These are phyloP conservation scores for Meganola albula DNA, from an alignment of 2,888 invertebrate species.

Conservation along the genomic window DNA sequence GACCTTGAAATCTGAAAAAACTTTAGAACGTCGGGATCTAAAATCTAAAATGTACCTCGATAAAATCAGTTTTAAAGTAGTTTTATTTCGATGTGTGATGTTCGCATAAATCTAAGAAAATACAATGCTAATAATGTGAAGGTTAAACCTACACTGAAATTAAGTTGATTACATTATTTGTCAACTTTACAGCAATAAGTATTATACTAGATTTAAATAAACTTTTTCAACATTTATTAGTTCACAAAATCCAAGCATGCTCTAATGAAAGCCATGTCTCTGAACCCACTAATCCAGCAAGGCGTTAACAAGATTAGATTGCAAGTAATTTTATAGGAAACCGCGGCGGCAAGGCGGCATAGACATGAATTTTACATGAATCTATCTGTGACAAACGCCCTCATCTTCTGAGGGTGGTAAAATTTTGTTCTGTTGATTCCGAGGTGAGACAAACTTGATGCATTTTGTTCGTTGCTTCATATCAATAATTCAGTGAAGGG, in stretches of 20 bases:
- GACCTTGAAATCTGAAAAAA: no score
- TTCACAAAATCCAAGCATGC: constrained; percentile 24
- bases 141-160: no score
- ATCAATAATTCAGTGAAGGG: no score
- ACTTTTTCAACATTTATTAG: constrained; percentile 24
- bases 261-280: constrained; percentile 26
- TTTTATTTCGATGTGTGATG: no score
- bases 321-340: constrained; percentile 64
- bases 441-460: constrained; percentile 23
- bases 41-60: no score
- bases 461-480: neutral
- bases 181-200: no score
- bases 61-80: no score
- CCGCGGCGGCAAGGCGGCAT: constrained; percentile 34
- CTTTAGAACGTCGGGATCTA: no score
- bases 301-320: constrained; percentile 62
- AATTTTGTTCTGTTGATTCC: constrained; percentile 35
- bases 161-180: no score
- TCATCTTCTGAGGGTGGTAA: constrained; percentile 46
- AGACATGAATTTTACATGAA: constrained; percentile 73
- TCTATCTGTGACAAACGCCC: constrained; percentile 46
- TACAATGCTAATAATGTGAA: no score
- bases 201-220: no score
- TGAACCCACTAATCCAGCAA: constrained; percentile 34
- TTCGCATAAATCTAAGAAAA: no score